Percentiles rank a stretch among this genome's conserved stretches.
These are phyloP conservation scores for Drosophila seclusa DNA, from an alignment of 2,888 invertebrate species.

Conservation along the genomic window DNA sequence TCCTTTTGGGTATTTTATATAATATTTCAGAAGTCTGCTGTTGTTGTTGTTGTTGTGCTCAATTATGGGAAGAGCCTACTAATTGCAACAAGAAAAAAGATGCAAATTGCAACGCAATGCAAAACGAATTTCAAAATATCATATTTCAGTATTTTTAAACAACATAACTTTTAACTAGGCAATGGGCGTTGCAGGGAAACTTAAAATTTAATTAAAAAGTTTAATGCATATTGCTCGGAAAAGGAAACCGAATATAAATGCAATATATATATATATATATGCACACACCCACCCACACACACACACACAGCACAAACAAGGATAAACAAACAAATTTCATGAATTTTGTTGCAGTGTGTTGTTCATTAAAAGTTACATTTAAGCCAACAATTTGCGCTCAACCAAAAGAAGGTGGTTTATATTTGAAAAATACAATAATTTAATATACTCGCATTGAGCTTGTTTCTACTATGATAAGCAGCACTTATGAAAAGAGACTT, in stretches of 20 bases:
- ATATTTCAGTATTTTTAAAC: slow-evolving; percentile 37
- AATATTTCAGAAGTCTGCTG: neutral
- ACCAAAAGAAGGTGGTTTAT: neutral
- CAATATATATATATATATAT: neutral
- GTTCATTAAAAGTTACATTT: slow-evolving; percentile 64
- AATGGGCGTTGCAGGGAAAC: slow-evolving; percentile 19
- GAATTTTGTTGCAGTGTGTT: slow-evolving; percentile 40
- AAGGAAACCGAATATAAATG: slow-evolving; percentile 22
- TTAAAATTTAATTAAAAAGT: slow-evolving; percentile 76
- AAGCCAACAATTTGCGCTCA: slow-evolving; percentile 11
- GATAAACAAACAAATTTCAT: slow-evolving; percentile 31
- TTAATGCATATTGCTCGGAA: slow-evolving; percentile 39
- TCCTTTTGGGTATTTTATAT: neutral
- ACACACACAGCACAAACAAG: neutral
- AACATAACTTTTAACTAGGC: slow-evolving; percentile 32
- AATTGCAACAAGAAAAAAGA: neutral
- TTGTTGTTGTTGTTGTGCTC: neutral
- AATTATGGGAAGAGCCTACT: slow-evolving; percentile 10
- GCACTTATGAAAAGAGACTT: neutral
- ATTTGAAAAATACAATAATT: no score
- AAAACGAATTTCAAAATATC: slow-evolving; percentile 53
- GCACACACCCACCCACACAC: neutral
- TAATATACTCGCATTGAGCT: neutral
- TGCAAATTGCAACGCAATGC: slow-evolving; percentile 12
- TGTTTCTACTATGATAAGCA: neutral